Evolutionary conservation across 2,113 vertebrate species (phyloP), one percentile per base, ranked within the genome.

Genomic region (Illadopsis cleaveri): DNA sequence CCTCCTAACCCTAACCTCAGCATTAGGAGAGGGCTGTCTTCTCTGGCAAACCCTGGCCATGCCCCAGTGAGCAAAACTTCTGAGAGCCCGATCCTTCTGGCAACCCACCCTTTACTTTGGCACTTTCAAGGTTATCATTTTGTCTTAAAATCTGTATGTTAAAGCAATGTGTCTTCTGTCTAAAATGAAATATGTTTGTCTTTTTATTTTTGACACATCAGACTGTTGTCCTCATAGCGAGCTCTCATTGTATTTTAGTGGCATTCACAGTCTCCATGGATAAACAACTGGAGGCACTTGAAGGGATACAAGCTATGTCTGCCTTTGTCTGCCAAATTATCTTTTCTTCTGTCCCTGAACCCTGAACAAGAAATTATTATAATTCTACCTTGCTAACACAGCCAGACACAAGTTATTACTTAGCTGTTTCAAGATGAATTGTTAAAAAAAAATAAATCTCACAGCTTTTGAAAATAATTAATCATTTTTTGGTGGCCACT

Each of bases 271-370:
- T 77, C 85, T 94, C 75, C 79, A 81, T 70, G 82, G 93, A 86
- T 90, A 88, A 97, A 88, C 84, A 82, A 40, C 90, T 85, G 64
- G 75, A 94, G 79, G 85, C 76, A 64, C 60, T 90, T 58, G 61
- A 56, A 94, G 42, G 40, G 51, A 70, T 68, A 50, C 35, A 56
- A 78, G 40, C 75, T 92, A 48, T 81, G 51, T 66, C 75, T 82
- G 73, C 70, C 57, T 95, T 56, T 95, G 65, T 75, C 33, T 40
- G 83, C 79, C 79, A 95, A 77, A 92, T 90, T 69, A 72, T 82
- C 11, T 90, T 88, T 93, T 81, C 76, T 90, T 92, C 58, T 83
- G 75, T 51, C 33, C 48, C 53, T 82, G 61, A 88, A 79, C 62
- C 44, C 53, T 54, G 68, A 91, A 83, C 58, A 58, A 86, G 54